phyloP scores from a whole-genome alignment of 2,113 vertebrate genomes.

The Sylvietta virens region DNA sequence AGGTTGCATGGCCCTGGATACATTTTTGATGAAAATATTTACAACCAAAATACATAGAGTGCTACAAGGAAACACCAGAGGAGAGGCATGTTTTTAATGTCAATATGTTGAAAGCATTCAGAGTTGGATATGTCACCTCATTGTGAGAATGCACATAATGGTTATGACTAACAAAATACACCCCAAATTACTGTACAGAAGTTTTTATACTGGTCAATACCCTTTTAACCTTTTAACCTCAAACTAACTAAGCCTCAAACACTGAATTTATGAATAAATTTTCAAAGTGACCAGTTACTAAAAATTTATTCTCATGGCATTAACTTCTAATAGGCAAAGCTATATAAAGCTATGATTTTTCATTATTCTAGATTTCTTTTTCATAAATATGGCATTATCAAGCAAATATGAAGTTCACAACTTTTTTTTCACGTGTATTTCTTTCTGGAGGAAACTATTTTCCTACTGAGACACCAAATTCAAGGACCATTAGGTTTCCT shows the following conservation, averaged over 20 bases:
- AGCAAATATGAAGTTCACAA: background rate
- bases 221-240: background rate
- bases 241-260: background rate
- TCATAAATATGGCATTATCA: background rate
- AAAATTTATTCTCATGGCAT: background rate
- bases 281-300: background rate
- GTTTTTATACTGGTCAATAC: background rate
- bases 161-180: background rate
- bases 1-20: background rate
- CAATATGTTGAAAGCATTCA: background rate
- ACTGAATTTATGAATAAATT: background rate
- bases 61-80: background rate
- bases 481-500: background rate
- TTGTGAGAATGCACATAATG: background rate
- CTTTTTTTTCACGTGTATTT: background rate
- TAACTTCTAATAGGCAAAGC: background rate
- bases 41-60: background rate
- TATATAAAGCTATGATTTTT: background rate
- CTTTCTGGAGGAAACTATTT: background rate
- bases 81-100: background rate
- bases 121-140: background rate
- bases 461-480: background rate
- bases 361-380: background rate
- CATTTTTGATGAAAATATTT: background rate
- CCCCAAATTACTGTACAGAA: background rate